A percentile compares a stretch with the other conserved stretches of the same genome.
phyloP scores from a whole-genome alignment of 2,797 vertebrate genomes.

The Spinus pinus region DNA sequence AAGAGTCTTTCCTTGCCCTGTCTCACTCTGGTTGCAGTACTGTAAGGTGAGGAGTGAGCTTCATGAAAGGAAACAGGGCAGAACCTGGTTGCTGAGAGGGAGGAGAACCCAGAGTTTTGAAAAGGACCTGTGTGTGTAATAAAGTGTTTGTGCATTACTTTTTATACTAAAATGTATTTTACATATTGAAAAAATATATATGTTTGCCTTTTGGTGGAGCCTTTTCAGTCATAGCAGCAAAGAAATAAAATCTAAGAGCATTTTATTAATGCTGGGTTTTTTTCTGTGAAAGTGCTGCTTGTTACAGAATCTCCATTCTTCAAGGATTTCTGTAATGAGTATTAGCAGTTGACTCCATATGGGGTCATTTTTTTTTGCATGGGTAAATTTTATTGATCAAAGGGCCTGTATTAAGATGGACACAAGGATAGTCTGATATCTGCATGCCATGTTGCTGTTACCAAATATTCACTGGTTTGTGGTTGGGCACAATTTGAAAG shows the following conservation, averaged over 20 bases:
- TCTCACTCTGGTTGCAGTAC: not conserved
- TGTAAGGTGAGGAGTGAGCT: not conserved
- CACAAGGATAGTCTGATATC: not conserved
- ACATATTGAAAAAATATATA: not conserved
- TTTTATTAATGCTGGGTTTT: not conserved
- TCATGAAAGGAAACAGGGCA: not conserved
- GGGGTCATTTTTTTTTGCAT: not conserved
- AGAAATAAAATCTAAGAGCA: not conserved
- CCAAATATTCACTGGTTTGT: not conserved
- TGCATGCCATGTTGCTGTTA: not conserved
- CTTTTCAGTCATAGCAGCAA: not conserved
- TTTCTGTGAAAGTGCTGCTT: not conserved
- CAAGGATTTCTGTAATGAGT: accelerated
- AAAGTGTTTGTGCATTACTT: not conserved
- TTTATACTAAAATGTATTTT: not conserved
- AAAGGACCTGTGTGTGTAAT: not conserved
- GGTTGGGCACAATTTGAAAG: not conserved
- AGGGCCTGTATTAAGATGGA: not conserved
- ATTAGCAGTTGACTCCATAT: not conserved
- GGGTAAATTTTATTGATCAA: not conserved
- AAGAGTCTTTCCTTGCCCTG: not conserved
- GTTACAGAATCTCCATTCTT: not conserved
- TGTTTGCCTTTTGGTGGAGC: not conserved
- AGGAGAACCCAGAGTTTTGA: not conserved
- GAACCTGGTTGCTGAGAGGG: not conserved